These are phyloP conservation scores for Pocillopora meandrina DNA, from an alignment of 92 coral and sea anemone genomes.

Conservation along the genomic window DNA sequence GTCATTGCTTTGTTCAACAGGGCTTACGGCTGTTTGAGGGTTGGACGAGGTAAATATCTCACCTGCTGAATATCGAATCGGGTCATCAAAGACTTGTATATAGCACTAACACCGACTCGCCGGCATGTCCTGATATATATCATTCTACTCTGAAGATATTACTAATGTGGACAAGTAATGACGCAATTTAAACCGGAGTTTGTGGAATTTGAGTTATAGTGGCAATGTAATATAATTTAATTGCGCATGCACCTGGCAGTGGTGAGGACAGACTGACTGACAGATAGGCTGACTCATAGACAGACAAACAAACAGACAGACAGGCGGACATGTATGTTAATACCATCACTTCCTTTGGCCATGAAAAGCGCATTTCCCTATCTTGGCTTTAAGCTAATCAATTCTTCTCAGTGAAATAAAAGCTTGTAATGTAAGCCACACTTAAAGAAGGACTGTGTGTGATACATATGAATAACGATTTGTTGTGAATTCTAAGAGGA, in stretches of 20 bases:
- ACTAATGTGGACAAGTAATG: neutral
- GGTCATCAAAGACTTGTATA: neutral
- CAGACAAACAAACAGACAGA: too few relatives aligned
- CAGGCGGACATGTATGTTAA: too few relatives aligned
- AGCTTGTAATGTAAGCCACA: too few relatives aligned
- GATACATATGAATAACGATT: neutral
- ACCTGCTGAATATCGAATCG: constrained; percentile 9
- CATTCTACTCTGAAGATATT: neutral
- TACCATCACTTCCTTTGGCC: too few relatives aligned
- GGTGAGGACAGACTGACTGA: neutral
- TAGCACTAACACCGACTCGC: neutral
- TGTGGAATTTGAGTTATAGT: neutral
- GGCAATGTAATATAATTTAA: neutral
- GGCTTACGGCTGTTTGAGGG: constrained; percentile 13
- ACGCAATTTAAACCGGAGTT: neutral
- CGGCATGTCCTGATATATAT: neutral
- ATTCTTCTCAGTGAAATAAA: too few relatives aligned
- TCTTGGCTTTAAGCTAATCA: too few relatives aligned
- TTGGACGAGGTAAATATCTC: constrained; percentile 36
- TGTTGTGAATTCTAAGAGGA: neutral
- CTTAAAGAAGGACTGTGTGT: too few relatives aligned
- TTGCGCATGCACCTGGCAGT: neutral
- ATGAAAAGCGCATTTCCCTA: too few relatives aligned
- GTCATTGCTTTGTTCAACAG: constrained; percentile 10
- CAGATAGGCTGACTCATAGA: too few relatives aligned